Evolutionary conservation across 1,140 invertebrate species (phyloP).

Genomic region (Danaus melanippus): DNA sequence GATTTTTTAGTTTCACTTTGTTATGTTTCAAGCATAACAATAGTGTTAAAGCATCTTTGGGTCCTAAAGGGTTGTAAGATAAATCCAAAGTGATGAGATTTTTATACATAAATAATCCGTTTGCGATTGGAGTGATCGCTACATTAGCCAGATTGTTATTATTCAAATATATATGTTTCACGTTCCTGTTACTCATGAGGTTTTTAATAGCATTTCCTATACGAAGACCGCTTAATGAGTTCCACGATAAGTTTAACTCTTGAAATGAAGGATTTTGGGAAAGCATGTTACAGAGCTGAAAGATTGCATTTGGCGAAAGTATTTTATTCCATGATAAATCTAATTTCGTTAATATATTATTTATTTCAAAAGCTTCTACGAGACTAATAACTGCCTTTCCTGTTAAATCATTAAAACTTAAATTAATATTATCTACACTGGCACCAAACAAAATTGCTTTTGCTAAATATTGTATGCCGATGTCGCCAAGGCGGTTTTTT

Average conservation of each 20-base stretch:
- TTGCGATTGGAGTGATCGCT: conserved; percentile 21
- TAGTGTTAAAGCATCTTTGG: conserved; percentile 37
- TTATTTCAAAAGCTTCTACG: conserved; percentile 41
- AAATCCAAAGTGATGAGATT: conserved; percentile 47
- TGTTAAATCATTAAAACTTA: conserved; percentile 57
- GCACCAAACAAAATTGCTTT: conserved; percentile 37
- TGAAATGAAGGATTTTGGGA: conserved; percentile 26
- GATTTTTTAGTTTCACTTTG: conserved; percentile 31
- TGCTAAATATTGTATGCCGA: conserved; percentile 38
- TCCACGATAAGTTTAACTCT: conserved; percentile 44
- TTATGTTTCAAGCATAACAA: conserved; percentile 28
- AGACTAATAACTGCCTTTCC: conserved; percentile 34
- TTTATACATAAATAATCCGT: conserved; percentile 16
- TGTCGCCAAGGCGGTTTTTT: conserved; percentile 46
- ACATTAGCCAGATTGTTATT: conserved; percentile 35
- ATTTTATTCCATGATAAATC: conserved; percentile 67
- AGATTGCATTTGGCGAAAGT: conserved; percentile 28
- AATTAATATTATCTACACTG: conserved; percentile 41
- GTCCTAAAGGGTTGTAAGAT: conserved; percentile 52
- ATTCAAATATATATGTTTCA: conserved; percentile 34
- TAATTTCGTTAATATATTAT: conserved; percentile 47
- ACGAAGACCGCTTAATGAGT: conserved; percentile 29
- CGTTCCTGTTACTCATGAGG: conserved; percentile 22
- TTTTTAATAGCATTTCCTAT: conserved; percentile 28
- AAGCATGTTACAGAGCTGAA: conserved; percentile 27